Evolutionary conservation across 37 sponge, comb jelly and placozoan species (phyloP).

Genomic region (Aphrocallistes beatrix): DNA sequence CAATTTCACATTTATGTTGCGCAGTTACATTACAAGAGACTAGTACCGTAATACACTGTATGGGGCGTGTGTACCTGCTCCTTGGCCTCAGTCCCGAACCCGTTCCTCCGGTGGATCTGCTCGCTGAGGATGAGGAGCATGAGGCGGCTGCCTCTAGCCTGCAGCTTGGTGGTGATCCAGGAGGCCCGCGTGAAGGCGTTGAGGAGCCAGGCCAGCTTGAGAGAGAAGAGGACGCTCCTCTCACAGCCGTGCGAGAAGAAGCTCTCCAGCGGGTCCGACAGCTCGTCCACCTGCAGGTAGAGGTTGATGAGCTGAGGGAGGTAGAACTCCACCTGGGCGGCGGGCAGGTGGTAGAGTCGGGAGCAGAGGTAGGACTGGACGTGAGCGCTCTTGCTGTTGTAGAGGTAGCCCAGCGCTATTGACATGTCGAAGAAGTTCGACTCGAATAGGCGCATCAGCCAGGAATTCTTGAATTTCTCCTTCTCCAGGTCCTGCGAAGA

Average conservation of each 20-base stretch:
- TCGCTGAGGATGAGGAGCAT: conserved; percentile 52
- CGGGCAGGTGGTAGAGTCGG: conserved; percentile 40
- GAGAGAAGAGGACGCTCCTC: conserved; percentile 54
- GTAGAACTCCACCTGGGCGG: conserved; percentile 74
- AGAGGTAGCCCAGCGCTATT: conserved; percentile 77
- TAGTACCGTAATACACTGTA: too few species aligned
- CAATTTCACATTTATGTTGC: too few species aligned
- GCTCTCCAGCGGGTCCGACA: conserved; percentile 55
- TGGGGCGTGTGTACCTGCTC: background rate
- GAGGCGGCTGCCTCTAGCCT: conserved; percentile 39
- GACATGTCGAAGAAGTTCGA: conserved; percentile 76
- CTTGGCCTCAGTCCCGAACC: background rate
- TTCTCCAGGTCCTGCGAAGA: background rate
- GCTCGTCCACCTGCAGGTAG: conserved; percentile 72
- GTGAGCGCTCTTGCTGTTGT: conserved; percentile 60
- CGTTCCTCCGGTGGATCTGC: conserved; percentile 33
- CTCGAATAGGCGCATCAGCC: conserved; percentile 77
- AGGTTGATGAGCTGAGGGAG: conserved; percentile 67
- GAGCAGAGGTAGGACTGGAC: conserved; percentile 54
- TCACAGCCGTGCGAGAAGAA: conserved; percentile 64
- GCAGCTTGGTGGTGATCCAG: conserved; percentile 47
- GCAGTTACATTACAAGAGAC: too few species aligned
- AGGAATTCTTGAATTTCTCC: conserved; percentile 36
- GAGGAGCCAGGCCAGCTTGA: conserved; percentile 76
- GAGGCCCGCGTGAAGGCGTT: conserved; percentile 49